phyloP scores from a whole-genome alignment of 2,888 invertebrate genomes.

The Drosophila sordidapex region DNA sequence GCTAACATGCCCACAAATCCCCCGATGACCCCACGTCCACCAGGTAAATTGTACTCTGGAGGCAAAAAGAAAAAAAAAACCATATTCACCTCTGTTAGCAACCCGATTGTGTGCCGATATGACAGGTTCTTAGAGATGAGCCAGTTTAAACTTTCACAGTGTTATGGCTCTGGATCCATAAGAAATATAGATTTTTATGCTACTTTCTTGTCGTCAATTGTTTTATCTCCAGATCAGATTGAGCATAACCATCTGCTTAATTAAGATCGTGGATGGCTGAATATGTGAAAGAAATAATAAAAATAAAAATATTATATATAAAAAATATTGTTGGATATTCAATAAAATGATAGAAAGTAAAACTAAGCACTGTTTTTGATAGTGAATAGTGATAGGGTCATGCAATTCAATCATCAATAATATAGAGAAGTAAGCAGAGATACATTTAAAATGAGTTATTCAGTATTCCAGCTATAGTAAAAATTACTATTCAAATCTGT shows the following conservation, averaged over 20 bases:
- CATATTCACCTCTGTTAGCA: slow-evolving; percentile 88
- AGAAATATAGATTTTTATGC: slow-evolving; percentile 31
- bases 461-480: slow-evolving; percentile 80
- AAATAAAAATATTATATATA: no score
- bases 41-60: slow-evolving; percentile 87
- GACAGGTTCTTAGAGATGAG: slow-evolving; percentile 84
- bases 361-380: background rate
- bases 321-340: no score
- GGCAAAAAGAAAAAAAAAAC: slow-evolving; percentile 88
- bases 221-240: no score
- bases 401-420: background rate
- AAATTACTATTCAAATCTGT: slow-evolving; percentile 84
- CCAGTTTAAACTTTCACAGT: slow-evolving; percentile 85
- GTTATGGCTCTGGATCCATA: slow-evolving; percentile 87
- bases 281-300: no score
- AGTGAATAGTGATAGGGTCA: background rate
- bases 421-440: background rate
- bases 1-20: slow-evolving; percentile 86
- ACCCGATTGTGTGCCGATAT: slow-evolving; percentile 86
- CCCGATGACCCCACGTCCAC: slow-evolving; percentile 86
- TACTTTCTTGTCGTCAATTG: no score
- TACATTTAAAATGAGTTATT: slow-evolving; percentile 24
- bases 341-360: no score
- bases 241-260: no score
- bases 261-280: no score